Percentiles rank a stretch among this genome's conserved stretches.
phyloP scores from a whole-genome alignment of 2,888 invertebrate genomes.

The Thereva unica region DNA sequence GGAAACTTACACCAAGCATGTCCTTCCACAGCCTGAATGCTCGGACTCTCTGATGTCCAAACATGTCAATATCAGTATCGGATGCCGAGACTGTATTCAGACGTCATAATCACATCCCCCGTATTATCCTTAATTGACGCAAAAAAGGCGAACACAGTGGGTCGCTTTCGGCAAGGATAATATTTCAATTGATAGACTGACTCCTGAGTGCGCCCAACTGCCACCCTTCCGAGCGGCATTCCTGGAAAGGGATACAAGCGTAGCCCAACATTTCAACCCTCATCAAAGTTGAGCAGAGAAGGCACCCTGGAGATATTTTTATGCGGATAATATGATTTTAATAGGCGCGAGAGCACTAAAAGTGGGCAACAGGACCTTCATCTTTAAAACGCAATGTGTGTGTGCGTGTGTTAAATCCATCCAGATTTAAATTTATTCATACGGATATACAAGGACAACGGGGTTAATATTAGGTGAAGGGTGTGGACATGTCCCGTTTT shows the following conservation, averaged over 20 bases:
- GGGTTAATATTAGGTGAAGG: conserved; percentile 32
- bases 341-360: conserved; percentile 46
- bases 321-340: conserved; percentile 54
- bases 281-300: conserved; percentile 17
- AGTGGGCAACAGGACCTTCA: conserved; percentile 36
- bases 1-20: not conserved
- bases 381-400: not conserved
- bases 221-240: not conserved
- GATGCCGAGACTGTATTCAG: conserved; percentile 3
- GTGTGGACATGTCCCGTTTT: conserved; percentile 36
- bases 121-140: conserved; percentile 34
- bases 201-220: not conserved
- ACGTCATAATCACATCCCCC: conserved; percentile 28
- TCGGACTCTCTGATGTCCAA: conserved; percentile 1
- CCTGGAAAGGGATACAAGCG: not conserved
- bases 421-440: conserved; percentile 41
- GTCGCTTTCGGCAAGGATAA: conserved; percentile 35
- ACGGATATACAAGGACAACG: conserved; percentile 8
- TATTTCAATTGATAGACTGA: conserved; percentile 35
- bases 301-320: conserved; percentile 50
- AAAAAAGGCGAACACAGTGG: conserved; percentile 28
- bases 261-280: not conserved
- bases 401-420: not conserved
- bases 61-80: conserved; percentile 17
- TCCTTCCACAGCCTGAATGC: not conserved